phyloP scores from a whole-genome alignment of 1,140 invertebrate species.

The Monochamus saltuarius region DNA sequence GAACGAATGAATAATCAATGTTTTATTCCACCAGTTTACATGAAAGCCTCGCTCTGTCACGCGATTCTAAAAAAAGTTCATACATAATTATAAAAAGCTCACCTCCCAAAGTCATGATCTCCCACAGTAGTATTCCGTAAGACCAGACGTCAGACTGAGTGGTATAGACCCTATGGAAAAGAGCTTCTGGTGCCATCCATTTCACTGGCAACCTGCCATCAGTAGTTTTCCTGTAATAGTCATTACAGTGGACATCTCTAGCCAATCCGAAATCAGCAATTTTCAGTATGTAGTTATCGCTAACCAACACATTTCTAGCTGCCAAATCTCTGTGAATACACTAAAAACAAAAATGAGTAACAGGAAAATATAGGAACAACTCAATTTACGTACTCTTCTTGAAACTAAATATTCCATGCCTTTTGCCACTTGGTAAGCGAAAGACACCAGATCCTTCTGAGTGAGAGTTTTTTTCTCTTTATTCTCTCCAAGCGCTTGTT shows the following conservation, averaged over 20 bases:
- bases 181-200: slow-evolving; percentile 99
- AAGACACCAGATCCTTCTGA: slow-evolving; percentile 94
- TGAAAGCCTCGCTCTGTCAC: too few species aligned
- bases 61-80: too few species aligned
- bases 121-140: slow-evolving; percentile 92
- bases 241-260: slow-evolving; percentile 88
- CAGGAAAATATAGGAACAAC: too few species aligned
- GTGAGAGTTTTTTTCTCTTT: slow-evolving; percentile 77
- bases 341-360: slow-evolving; percentile 54
- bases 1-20: too few species aligned
- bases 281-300: slow-evolving; percentile 89
- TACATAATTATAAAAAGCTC: too few species aligned
- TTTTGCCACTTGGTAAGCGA: slow-evolving; percentile 93
- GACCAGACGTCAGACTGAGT: slow-evolving; percentile 97
- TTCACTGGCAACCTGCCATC: slow-evolving; percentile 94
- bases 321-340: slow-evolving; percentile 97
- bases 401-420: slow-evolving; percentile 98
- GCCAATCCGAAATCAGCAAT: slow-evolving; percentile 99
- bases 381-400: slow-evolving; percentile 66
- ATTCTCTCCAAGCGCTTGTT: slow-evolving; percentile 63
- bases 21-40: too few species aligned
- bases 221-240: slow-evolving; percentile 98
- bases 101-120: slow-evolving; percentile 92
- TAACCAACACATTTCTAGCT: slow-evolving; percentile 94
- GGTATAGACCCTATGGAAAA: slow-evolving; percentile 93